Conservation (phyloP, 2,888 invertebrate genomes). For the Drymonia ruficornis region DNA sequence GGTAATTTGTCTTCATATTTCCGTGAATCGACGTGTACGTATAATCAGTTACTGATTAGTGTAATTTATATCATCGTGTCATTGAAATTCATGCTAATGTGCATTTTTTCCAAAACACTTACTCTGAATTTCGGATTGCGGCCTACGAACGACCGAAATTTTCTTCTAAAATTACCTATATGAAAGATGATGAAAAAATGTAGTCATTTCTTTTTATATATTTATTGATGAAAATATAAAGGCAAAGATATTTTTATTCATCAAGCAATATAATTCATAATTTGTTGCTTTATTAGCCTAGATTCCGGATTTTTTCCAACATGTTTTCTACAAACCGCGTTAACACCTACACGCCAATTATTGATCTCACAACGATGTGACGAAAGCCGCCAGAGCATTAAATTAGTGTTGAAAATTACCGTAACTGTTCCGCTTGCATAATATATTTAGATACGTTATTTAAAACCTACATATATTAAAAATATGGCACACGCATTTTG, state of each 20-base stretch:
- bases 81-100: conserved; percentile 10
- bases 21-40: conserved; percentile 36
- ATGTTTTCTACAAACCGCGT: conserved; percentile 18
- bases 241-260: neutral
- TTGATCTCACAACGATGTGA: conserved; percentile 49
- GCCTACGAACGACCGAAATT: too few relatives aligned
- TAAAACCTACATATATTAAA: conserved; percentile 15
- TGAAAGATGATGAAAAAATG: conserved; percentile 12
- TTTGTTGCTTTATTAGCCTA: conserved; percentile 7
- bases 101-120: too few relatives aligned
- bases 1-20: conserved; percentile 75
- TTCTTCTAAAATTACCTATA: neutral
- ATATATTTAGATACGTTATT: conserved; percentile 35
- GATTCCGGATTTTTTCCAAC: conserved; percentile 10
- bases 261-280: conserved; percentile 2
- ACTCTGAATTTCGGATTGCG: too few relatives aligned
- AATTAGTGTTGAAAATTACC: conserved; percentile 68
- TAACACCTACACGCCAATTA: conserved; percentile 56
- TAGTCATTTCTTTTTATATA: neutral
- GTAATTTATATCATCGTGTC: conserved; percentile 13
- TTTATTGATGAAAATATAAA: neutral
- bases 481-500: conserved; percentile 21
- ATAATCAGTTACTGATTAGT: conserved; percentile 18
- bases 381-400: conserved; percentile 54
- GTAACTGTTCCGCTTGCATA: conserved; percentile 52